Evolutionary conservation across 1,140 invertebrate genomes (phyloP), one percentile per base, ranked within the genome.

Genomic region (Drosophila chauvacae): DNA sequence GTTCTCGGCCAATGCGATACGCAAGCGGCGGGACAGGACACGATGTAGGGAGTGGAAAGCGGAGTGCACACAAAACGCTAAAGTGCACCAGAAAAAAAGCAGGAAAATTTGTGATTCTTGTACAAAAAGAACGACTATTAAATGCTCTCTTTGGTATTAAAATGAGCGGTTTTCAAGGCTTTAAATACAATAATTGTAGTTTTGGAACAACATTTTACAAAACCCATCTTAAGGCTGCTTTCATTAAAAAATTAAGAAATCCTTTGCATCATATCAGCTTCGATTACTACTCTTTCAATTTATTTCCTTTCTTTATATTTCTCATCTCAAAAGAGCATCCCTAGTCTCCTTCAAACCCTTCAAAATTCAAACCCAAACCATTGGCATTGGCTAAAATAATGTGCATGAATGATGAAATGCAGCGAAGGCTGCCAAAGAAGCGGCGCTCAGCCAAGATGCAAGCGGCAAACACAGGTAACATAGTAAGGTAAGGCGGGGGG

Each of bases 341-440:
- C 18, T 4, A 62, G 16, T 35, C 20, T 4, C 1, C 20, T n/a
- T 3, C 3, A 39, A 39, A 39, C 0, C 37, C 20, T 11, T 0
- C 2, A 16, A 33, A 20, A 26, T 23, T 5, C 6, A 48, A 55
- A 33, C 44, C 45, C 9, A 51, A 51, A 69, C 7, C 44, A 30
- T 37, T 28, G 23, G 64, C 61, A 39, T 26, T 37, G 64, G 61
- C 60, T 63, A 70, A 76, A 76, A 88, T 88, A 90, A 88, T 90
- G 81, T 84, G 85, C 84, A 88, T 90, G 85, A 90, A 88, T 88
- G 85, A 88, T 90, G 85, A 88, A 88, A 90, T 88, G 85, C 85
- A 81, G 78, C 85, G 70, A 78, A 72, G 59, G 73, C 84, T 80
- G 85, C 72, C 79, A 70, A 68, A 81, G 81, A 81, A 85, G 62